Conservation (phyloP, 2,888 invertebrate genomes). For the Timema cristinae region DNA sequence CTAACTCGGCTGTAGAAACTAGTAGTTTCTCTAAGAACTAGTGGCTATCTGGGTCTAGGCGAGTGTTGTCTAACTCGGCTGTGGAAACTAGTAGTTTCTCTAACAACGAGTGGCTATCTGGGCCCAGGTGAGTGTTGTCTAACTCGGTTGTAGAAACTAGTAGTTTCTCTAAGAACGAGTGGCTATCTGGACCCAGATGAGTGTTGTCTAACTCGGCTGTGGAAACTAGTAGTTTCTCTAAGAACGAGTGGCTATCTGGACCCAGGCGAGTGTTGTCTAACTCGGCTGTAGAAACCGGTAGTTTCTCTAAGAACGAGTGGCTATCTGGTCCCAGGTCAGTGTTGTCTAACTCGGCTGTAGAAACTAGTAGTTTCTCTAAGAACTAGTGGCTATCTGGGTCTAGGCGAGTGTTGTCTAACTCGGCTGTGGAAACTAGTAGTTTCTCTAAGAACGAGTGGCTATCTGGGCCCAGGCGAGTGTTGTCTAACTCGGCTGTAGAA, state of each 20-base stretch:
- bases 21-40: too few species aligned
- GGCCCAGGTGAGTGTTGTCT: slow-evolving; percentile 69
- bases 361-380: too few species aligned
- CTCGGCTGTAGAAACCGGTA: not conserved
- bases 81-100: too few species aligned
- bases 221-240: too few species aligned
- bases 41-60: too few species aligned
- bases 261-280: slow-evolving; percentile 66
- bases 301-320: too few species aligned
- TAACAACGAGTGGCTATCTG: too few species aligned
- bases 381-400: too few species aligned
- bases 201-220: slow-evolving; percentile 36
- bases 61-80: slow-evolving; percentile 42
- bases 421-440: not conserved
- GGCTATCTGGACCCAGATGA: slow-evolving; percentile 89
- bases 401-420: slow-evolving; percentile 58
- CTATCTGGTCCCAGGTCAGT: slow-evolving; percentile 88
- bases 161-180: too few species aligned
- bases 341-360: slow-evolving; percentile 7
- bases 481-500: not conserved
- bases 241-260: too few species aligned
- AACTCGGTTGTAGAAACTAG: not conserved
- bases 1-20: not conserved
- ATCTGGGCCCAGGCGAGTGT: slow-evolving; percentile 81
- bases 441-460: too few species aligned